A percentile compares a stretch with the other conserved stretches of the same genome.
Conservation (phyloP, 2,888 invertebrate genomes). For the Caenorhabditis sp. region DNA sequence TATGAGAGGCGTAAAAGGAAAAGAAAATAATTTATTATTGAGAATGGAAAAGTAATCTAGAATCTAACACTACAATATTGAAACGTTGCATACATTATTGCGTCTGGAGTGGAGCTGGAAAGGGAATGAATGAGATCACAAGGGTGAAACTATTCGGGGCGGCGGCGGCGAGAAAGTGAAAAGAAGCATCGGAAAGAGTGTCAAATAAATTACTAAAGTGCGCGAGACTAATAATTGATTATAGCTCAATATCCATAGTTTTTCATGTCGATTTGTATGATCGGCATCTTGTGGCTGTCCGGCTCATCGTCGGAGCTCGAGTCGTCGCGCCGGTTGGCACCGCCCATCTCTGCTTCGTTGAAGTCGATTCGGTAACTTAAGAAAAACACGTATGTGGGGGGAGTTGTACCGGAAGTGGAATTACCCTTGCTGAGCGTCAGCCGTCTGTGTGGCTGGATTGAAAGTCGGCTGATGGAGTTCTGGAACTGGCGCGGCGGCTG, state of each 20-base stretch:
- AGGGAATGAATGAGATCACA: conserved; percentile 30
- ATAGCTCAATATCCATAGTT: conserved; percentile 78
- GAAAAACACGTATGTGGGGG: background rate
- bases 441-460: conserved; percentile 59
- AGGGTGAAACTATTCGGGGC: conserved; percentile 26
- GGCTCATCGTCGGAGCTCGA: conserved; percentile 72
- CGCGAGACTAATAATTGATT: too few species aligned
- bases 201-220: conserved; percentile 29
- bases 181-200: conserved; percentile 24
- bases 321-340: conserved; percentile 44
- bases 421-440: conserved; percentile 38
- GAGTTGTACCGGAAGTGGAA: background rate
- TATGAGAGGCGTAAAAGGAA: background rate
- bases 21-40: background rate
- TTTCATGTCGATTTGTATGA: conserved; percentile 78
- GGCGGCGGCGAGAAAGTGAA: conserved; percentile 7
- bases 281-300: conserved; percentile 73
- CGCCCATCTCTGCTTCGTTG: conserved; percentile 66
- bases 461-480: conserved; percentile 70
- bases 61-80: background rate
- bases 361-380: conserved; percentile 76
- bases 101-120: background rate
- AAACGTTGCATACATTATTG: conserved; percentile 28
- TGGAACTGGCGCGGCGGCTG: conserved; percentile 60
- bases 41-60: too few species aligned